Evolutionary conservation across 1,140 invertebrate species (phyloP), one percentile per base, ranked within the genome.

Genomic region (Sinella curviseta): DNA sequence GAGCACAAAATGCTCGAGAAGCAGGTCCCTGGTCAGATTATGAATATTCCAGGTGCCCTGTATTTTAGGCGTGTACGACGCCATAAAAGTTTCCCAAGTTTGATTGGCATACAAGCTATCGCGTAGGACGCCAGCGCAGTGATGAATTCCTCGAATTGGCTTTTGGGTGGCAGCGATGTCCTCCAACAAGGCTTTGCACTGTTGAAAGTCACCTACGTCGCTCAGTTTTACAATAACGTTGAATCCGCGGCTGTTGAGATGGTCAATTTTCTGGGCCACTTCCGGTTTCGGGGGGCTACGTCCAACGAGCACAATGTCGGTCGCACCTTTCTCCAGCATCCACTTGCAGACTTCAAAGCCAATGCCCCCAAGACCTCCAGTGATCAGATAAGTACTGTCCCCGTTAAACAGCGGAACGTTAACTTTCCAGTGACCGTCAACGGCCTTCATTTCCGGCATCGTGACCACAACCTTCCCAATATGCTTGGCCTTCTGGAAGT

Each of bases 401-500:
- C 24, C 36, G 31, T 54, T 75, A 35, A 75, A 54, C 17, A 75
- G 4, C 24, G 28, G 65, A 17, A n/a, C n/a, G 31, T 31, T 31
- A 3, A 33, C 30, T 31, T 30, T 70, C 28, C 12, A 30, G 4
- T 70, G 26, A 3, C 65, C 65, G 2, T 33, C 31, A 12, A 31
- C n/a, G 2, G 8, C 24, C 30, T 1, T 16, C 8, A 70, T 4
- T 70, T 70, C 65, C 12, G 65, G 65, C 65, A 70, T 70, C 1
- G 28, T 33, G 28, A 8, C 8, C 4, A 70, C 65, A 31, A 70
- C n/a, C 30, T 70, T 75, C 3, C 74, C 74, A 28, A 75, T 75
- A 48, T 75, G 74, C 39, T 75, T 75, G n/a, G 74, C 74, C 39
- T 75, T 54, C 74, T 75, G 74, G 14, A 75, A 14, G 36, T 54